Evolutionary conservation across 2,113 vertebrate genomes (phyloP), one percentile per base, ranked within the genome.

Genomic region (Syngnathus floridae): DNA sequence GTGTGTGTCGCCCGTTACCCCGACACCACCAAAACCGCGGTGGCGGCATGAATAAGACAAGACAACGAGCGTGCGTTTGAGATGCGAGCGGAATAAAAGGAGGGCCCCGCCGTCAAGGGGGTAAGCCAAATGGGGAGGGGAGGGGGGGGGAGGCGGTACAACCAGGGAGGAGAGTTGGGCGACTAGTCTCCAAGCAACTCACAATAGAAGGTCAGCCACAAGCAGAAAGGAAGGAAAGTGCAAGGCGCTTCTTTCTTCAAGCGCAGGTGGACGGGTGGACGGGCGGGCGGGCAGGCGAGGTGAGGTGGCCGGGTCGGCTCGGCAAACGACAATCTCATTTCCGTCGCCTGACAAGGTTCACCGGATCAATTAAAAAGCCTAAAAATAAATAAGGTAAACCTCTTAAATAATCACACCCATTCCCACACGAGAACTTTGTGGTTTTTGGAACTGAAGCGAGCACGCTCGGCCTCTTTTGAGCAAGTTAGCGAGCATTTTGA

Each of bases 171-270:
- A 93, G 90, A 90, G 84, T 71, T 80, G 90, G 86, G 90, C 92
- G 85, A 88, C 83, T 91, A 93, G 95, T 97, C 93, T 94, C 94
- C 88, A 95, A 93, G 95, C 94, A 96, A 96, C 93, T 97, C 94
- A 94, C 91, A 96, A 96, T 94, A 92, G 94, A 94, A 95, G 94
- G 94, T 94, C 91, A 93, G 89, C 78, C 48, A 81, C 80, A 92
- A 90, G 87, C 89, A 90, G 91, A 90, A 91, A 85, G 87, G 89
- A 93, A 84, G 84, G 79, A 3, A 12, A 41, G 9, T 41, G 76
- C 90, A 84, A 80, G 79, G 76, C 74, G 69, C 45, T 48, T 76
- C 90, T 90, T 91, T 92, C 86, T 92, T 92, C 67, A 90, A 81
- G 85, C 74, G 21, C 17, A n/a, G 48, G 19, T 51, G 48, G 48